phyloP scores from a whole-genome alignment of 2,113 vertebrate genomes.

The Rhombomys opimus region DNA sequence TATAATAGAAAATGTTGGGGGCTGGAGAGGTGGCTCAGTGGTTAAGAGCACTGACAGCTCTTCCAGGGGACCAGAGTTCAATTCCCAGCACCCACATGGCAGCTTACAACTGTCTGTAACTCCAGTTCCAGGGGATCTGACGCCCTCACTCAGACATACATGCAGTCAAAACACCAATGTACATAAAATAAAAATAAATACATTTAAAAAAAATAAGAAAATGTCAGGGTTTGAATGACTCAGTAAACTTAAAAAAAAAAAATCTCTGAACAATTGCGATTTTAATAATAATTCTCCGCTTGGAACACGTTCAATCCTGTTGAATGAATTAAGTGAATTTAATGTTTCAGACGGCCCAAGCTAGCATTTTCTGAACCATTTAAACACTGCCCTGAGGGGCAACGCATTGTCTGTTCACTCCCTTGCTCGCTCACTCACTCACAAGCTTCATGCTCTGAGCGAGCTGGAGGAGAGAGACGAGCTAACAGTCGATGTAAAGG shows the following conservation, averaged over 20 bases:
- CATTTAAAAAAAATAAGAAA: too few relatives aligned
- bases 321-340: not conserved
- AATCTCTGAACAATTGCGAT: not conserved
- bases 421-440: not conserved
- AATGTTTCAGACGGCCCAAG: not conserved
- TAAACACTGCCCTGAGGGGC: not conserved
- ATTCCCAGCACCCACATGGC: too few relatives aligned
- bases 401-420: too few relatives aligned
- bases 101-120: too few relatives aligned
- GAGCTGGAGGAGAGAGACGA: not conserved
- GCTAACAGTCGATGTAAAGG: not conserved
- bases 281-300: not conserved
- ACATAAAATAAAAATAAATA: too few relatives aligned
- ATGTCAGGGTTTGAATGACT: not conserved
- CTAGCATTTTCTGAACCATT: not conserved
- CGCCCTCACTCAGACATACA: too few relatives aligned
- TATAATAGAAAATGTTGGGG: not conserved
- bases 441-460: not conserved
- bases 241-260: not conserved
- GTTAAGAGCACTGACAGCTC: too few relatives aligned
- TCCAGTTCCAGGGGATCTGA: too few relatives aligned
- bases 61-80: too few relatives aligned
- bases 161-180: too few relatives aligned
- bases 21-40: too few relatives aligned
- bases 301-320: not conserved